phyloP scores from a whole-genome alignment of 1,140 invertebrate species.

The Ostrea edulis region DNA sequence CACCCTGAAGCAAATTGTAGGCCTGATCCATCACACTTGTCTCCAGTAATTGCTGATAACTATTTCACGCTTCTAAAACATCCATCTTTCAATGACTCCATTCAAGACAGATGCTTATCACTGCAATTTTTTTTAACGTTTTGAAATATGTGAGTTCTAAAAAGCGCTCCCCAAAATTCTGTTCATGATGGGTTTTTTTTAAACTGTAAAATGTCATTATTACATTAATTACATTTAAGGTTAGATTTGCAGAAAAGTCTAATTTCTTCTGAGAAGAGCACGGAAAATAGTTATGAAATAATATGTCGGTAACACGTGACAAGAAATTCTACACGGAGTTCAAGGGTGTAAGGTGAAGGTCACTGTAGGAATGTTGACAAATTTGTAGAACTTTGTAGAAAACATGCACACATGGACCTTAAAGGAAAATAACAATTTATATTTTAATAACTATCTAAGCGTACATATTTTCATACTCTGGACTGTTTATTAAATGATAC shows the following conservation, averaged over 20 bases:
- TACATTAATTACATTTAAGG: not conserved
- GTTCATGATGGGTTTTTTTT: not conserved
- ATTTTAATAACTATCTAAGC: not conserved
- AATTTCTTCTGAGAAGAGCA: not conserved
- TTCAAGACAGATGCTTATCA: not conserved
- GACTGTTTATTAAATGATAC: slow-evolving; percentile 20
- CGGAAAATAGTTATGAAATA: not conserved
- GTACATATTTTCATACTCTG: not conserved
- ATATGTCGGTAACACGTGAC: not conserved
- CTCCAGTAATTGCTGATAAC: not conserved
- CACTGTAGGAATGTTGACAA: no score
- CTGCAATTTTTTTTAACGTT: not conserved
- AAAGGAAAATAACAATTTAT: not conserved
- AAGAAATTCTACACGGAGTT: not conserved
- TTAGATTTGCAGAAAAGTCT: not conserved
- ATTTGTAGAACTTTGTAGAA: no score
- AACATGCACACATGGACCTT: not conserved
- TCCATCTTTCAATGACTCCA: not conserved
- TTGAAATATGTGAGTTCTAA: not conserved
- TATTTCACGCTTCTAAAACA: not conserved
- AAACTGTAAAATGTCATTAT: not conserved
- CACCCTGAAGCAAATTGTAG: no score
- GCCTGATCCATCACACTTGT: not conserved
- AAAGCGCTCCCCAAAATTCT: not conserved
- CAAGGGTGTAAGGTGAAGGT: not conserved